phyloP scores from a whole-genome alignment of 2,797 vertebrate species.

The Synanceia verrucosa region DNA sequence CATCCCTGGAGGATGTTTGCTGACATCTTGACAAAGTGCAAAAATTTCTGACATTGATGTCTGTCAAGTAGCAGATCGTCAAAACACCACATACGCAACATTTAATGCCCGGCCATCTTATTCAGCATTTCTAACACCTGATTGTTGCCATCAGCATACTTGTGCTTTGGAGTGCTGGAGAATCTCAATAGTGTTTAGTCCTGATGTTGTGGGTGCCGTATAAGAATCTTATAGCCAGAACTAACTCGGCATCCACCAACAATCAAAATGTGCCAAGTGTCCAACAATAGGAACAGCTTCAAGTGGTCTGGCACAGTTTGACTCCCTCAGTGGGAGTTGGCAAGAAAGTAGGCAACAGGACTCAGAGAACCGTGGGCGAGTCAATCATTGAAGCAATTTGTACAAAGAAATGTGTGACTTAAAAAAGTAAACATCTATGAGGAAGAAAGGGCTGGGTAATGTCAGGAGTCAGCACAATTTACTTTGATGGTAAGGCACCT shows the following conservation, averaged over 20 bases:
- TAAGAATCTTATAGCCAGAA: constrained; percentile 41
- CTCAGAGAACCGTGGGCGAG: constrained; percentile 38
- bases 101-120: constrained; percentile 60
- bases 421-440: constrained; percentile 12
- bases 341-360: constrained; percentile 35
- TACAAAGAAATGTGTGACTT: constrained; percentile 14
- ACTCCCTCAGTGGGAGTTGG: constrained; percentile 47
- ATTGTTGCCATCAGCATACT: constrained; percentile 74
- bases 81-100: constrained; percentile 66
- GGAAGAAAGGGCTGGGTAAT: neutral
- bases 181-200: constrained; percentile 68
- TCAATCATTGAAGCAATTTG: constrained; percentile 49
- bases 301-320: constrained; percentile 49
- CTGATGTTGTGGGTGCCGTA: constrained; percentile 29
- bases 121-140: constrained; percentile 65
- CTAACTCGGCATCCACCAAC: constrained; percentile 39
- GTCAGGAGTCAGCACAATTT: neutral
- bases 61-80: constrained; percentile 87
- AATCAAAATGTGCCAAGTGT: constrained; percentile 69
- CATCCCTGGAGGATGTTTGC: constrained; percentile 87
- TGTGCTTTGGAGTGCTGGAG: constrained; percentile 41
- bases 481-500: neutral
- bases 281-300: constrained; percentile 53
- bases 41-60: constrained; percentile 89
- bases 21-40: constrained; percentile 89